Base-by-base conservation (phyloP, 1,140 invertebrate species). In the Tetragnatha versicolor region DNA sequence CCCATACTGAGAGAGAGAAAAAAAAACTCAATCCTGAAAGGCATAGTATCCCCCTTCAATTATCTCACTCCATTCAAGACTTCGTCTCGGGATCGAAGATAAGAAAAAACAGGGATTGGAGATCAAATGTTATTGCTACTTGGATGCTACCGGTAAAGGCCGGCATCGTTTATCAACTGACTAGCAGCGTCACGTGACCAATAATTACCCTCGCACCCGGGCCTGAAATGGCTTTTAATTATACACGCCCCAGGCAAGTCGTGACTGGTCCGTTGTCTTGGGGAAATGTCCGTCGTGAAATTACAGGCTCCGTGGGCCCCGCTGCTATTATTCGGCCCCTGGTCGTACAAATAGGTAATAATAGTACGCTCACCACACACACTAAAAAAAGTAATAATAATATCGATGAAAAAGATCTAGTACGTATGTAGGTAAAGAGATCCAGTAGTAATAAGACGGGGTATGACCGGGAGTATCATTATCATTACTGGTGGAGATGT, bases 81-180 rank as follows among this genome's bases (percentile, higher is more conserved):
- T n/a, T n/a, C n/a, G n/a, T n/a, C n/a, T n/a, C n/a, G n/a, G n/a
- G n/a, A n/a, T n/a, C n/a, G n/a, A n/a, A n/a, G n/a, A n/a, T n/a
- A n/a, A n/a, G n/a, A n/a, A n/a, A n/a, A n/a, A n/a, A n/a, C n/a
- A n/a, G n/a, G n/a, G n/a, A n/a, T n/a, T n/a, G 42, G 42, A 53
- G 66, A 69, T 69, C 66, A 69, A 69, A 53, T 53, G 37, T 53
- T 53, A 69, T 39, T 53, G 66, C 66, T 69, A 69, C 66, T 47
- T n/a, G 55, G 66, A 69, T 69, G 66, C 66, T 69, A 69, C 66
- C 66, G 66, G 66, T 69, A 69, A 53, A n/a, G 35, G 66, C 66
- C 20, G 53, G 47, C 53, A 69, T 69, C 66, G 66, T 69, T 69
- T 69, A 69, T 69, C 66, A 69, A 53, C 27, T 69, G 66, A 45